Percentiles rank a stretch among this genome's conserved stretches.
Conservation (phyloP, 1,140 invertebrate genomes). For the Ditylenchus dipsaci region DNA sequence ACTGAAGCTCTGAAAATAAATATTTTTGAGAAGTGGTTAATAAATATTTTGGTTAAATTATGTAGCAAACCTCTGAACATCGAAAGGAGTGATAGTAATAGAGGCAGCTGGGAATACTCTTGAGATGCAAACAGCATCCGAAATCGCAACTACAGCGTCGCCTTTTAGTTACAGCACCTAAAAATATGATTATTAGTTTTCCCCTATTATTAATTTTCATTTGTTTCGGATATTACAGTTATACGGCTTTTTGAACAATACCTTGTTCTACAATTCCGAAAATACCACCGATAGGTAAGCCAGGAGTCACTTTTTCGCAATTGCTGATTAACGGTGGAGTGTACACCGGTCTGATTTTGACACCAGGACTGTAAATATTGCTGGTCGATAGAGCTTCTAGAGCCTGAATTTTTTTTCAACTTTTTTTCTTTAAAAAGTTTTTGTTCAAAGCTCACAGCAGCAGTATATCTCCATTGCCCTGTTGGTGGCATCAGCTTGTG, state of each 20-base stretch:
- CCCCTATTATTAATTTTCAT: no score
- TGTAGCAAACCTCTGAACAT: background rate
- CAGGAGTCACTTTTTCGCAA: slow-evolving; percentile 11
- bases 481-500: slow-evolving; percentile 10
- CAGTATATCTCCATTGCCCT: slow-evolving; percentile 16
- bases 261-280: slow-evolving; percentile 11
- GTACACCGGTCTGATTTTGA: slow-evolving; percentile 11
- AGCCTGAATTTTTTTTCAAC: slow-evolving; percentile 12
- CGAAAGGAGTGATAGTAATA: background rate
- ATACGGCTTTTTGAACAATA: background rate
- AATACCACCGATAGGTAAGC: background rate
- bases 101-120: background rate
- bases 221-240: background rate
- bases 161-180: background rate
- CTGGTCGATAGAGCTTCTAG: slow-evolving; percentile 1
- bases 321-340: slow-evolving; percentile 9
- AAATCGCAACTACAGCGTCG: background rate
- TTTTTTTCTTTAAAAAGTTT: slow-evolving; percentile 7
- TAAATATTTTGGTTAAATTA: background rate
- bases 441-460: slow-evolving; percentile 5
- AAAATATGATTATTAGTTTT: background rate
- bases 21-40: background rate
- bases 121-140: background rate
- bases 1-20: slow-evolving; percentile 6
- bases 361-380: slow-evolving; percentile 5